These are phyloP conservation scores for Tortrix viridana DNA, from an alignment of 2,888 invertebrate genomes.

Conservation along the genomic window DNA sequence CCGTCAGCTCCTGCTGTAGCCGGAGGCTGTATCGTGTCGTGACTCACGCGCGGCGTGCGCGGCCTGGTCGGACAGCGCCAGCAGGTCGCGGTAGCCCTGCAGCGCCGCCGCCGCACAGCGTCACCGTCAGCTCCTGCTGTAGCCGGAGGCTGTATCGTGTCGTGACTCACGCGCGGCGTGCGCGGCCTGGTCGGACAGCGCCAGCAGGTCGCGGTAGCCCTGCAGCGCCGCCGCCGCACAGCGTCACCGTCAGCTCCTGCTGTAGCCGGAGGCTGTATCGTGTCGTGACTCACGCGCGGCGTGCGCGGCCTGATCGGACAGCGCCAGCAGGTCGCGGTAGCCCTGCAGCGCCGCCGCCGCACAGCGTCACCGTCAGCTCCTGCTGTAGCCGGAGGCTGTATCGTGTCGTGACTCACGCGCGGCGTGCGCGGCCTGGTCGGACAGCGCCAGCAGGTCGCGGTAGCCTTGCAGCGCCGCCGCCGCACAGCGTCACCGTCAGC, in stretches of 20 bases:
- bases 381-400: too few relatives aligned
- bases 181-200: neutral
- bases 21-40: too few relatives aligned
- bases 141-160: neutral
- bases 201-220: slow-evolving; percentile 86
- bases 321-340: slow-evolving; percentile 86
- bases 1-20: too few relatives aligned
- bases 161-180: neutral
- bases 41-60: slow-evolving; percentile 27
- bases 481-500: too few relatives aligned
- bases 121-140: too few relatives aligned
- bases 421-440: slow-evolving; percentile 4
- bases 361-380: too few relatives aligned
- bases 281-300: slow-evolving; percentile 52
- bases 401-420: neutral
- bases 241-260: too few relatives aligned
- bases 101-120: slow-evolving; percentile 71
- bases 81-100: slow-evolving; percentile 52
- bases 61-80: slow-evolving; percentile 82
- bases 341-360: slow-evolving; percentile 51
- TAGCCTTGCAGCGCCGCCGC: slow-evolving; percentile 78
- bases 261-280: too few relatives aligned
- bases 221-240: too few relatives aligned
- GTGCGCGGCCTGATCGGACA: slow-evolving; percentile 40
- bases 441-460: slow-evolving; percentile 71